phyloP scores from a whole-genome alignment of 2,888 invertebrate species.

The Exephanes ischioxanthus region DNA sequence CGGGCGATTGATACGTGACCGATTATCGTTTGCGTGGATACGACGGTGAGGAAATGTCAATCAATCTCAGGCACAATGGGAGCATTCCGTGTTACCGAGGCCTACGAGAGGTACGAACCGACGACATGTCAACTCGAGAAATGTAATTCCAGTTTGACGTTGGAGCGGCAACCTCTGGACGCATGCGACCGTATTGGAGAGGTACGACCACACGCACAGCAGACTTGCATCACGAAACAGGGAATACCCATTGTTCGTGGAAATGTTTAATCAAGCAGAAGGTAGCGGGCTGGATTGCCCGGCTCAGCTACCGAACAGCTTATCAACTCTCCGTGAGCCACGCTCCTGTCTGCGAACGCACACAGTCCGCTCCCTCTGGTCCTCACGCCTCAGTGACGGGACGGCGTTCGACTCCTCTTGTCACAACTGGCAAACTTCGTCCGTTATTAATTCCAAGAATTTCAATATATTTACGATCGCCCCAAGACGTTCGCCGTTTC shows the following conservation, averaged over 20 bases:
- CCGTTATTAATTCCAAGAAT: too few relatives aligned
- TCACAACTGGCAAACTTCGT: not conserved
- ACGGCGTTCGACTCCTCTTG: not conserved
- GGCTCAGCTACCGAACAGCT: conserved; percentile 35
- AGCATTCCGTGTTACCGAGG: conserved; percentile 8
- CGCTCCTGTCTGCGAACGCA: conserved; percentile 1
- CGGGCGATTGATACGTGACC: not conserved
- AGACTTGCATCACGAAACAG: conserved; percentile 10
- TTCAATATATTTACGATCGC: too few relatives aligned
- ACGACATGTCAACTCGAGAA: conserved; percentile 29
- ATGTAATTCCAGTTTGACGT: not conserved
- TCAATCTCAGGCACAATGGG: conserved; percentile 11
- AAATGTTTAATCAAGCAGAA: conserved; percentile 53
- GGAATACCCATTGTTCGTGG: conserved; percentile 18
- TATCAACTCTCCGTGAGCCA: conserved; percentile 34
- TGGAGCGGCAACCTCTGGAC: not conserved
- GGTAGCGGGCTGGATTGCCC: conserved; percentile 29
- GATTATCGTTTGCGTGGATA: not conserved
- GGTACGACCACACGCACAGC: not conserved
- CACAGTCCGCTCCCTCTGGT: not conserved
- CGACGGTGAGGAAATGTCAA: conserved; percentile 4
- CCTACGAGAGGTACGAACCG: conserved; percentile 1
- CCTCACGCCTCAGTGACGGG: not conserved
- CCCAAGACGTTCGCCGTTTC: too few relatives aligned
- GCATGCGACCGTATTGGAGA: not conserved